Evolutionary conservation across 2,113 vertebrate genomes (phyloP), one percentile per base, ranked within the genome.

Genomic region (Porphyrio hochstetteri): DNA sequence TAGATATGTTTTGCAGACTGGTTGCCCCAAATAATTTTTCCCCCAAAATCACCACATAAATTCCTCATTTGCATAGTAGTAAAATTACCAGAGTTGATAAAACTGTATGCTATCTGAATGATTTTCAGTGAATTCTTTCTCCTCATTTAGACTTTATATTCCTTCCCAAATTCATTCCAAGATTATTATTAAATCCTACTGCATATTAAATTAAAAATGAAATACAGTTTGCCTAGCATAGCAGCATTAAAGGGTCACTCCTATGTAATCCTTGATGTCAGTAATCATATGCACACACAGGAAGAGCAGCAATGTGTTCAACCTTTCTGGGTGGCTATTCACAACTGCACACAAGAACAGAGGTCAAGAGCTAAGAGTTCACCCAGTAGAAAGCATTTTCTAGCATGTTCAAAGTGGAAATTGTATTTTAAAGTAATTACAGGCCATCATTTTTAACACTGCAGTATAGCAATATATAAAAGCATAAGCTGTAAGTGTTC

Each of bases 371-470:
- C 86, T 91, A 84, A 82, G 93, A 84, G 81, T 88, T 91, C 90
- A 79, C 64, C 65, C 59, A 68, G 60, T 44, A 77, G 79, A 94
- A 91, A 91, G 57, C 57, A 69, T 82, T 94, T 92, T 76, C 76
- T 86, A 76, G 44, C 48, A 67, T 70, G 78, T 84, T 90, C 50
- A 16, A 92, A 94, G 72, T 50, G 57, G 65, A 89, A 96, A 92
- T 70, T 89, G 77, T 93, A 87, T 88, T 93, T 96, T 92, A 88
- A 93, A 92, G 48, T 88, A 95, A 95, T 96, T 97, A 91, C 61
- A 76, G 90, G 27, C 53, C 80, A 93, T 96, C 53, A 86, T 87
- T 96, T 93, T 95, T 93, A 96, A 84, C 83, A 79, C 74, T 57
- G 40, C 28, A 84, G 31, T 76, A 77, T 76, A 81, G 83, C 28